These are phyloP conservation scores for Aplochiton taeniatus DNA, from an alignment of 2,797 vertebrate genomes.

Conservation along the genomic window DNA sequence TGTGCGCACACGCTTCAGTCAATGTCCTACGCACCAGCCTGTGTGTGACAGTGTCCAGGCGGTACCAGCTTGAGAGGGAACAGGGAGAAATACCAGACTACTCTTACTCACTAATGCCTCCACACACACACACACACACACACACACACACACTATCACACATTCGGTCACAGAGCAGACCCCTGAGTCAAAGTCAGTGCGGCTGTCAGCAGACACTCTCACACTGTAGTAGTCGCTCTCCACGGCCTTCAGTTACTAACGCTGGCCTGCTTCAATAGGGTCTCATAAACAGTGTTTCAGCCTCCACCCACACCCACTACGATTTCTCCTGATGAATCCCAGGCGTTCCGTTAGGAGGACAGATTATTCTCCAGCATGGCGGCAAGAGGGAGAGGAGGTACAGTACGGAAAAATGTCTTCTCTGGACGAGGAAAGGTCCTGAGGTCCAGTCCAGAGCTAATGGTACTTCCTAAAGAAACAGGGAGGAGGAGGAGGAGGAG, in stretches of 20 bases:
- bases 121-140: conserved; percentile 40
- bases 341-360: no score
- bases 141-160: conserved; percentile 19
- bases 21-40: conserved; percentile 74
- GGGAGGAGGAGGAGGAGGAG: conserved; percentile 16
- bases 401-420: no score
- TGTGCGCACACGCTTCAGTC: conserved; percentile 40
- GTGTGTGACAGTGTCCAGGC: conserved; percentile 57
- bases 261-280: no score
- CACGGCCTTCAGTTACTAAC: not conserved
- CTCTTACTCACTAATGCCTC: conserved; percentile 39
- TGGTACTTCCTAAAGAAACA: no score
- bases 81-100: conserved; percentile 41
- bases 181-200: conserved; percentile 36
- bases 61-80: conserved; percentile 47
- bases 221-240: conserved; percentile 44
- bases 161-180: conserved; percentile 36
- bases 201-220: conserved; percentile 48
- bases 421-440: no score
- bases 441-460: no score
- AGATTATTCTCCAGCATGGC: conserved; percentile 8
- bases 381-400: not conserved
- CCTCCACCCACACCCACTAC: no score
- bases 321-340: no score
- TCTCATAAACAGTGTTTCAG: no score